Percentiles rank a stretch among this genome's conserved stretches.
Evolutionary conservation across 23 tunicate species (phyloP).

Genomic region (Aplidium turbinatum): DNA sequence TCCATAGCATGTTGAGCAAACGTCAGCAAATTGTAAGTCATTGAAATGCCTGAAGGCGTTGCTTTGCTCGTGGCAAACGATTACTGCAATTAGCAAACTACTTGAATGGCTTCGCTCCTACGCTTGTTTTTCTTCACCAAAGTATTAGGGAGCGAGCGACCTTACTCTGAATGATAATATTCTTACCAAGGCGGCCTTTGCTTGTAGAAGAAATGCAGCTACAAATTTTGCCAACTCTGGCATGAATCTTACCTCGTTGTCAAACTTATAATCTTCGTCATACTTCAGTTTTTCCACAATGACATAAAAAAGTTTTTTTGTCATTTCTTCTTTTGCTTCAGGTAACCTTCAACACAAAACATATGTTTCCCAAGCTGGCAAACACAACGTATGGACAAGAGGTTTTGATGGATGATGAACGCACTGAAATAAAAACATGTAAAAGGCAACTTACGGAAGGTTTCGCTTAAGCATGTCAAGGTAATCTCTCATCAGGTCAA

Average conservation of each 20-base stretch:
- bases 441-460: slow-evolving; percentile 27
- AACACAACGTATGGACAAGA: not conserved
- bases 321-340: slow-evolving; percentile 24
- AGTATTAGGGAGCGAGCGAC: too few species aligned
- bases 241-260: slow-evolving; percentile 55
- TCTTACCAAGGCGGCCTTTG: too few species aligned
- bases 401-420: not conserved
- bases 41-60: not conserved
- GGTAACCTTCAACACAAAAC: slow-evolving; percentile 13
- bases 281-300: slow-evolving; percentile 77
- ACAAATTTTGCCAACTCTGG: not conserved
- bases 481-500: slow-evolving; percentile 68
- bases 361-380: not conserved
- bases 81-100: too few species aligned
- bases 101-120: too few species aligned
- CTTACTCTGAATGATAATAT: too few species aligned
- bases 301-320: slow-evolving; percentile 45
- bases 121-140: too few species aligned
- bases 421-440: not conserved
- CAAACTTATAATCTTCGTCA: slow-evolving; percentile 79
- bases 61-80: too few species aligned
- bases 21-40: not conserved
- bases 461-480: slow-evolving; percentile 69
- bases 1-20: too few species aligned
- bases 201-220: too few species aligned